These are phyloP conservation scores for Chouioia cunea DNA, from an alignment of 2,888 invertebrate species.

Conservation along the genomic window DNA sequence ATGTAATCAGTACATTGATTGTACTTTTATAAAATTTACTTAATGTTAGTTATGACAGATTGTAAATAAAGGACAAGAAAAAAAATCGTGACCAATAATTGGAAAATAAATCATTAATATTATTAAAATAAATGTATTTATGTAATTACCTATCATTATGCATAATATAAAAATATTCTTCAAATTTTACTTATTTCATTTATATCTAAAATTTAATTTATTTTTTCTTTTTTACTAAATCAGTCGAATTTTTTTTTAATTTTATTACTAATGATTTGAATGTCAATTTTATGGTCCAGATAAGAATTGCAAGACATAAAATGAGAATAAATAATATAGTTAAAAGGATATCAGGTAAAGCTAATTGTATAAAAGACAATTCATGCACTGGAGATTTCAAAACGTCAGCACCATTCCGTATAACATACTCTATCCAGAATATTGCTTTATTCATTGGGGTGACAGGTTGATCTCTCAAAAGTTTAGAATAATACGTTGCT, in stretches of 20 bases:
- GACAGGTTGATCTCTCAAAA: constrained; percentile 57
- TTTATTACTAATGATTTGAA: background rate
- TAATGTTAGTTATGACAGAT: no score
- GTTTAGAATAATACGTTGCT: constrained; percentile 29
- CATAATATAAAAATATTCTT: no score
- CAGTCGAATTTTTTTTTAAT: background rate
- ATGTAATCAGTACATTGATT: no score
- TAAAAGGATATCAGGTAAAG: constrained; percentile 54
- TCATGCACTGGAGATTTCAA: constrained; percentile 52
- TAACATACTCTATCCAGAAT: constrained; percentile 59
- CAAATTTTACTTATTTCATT: no score
- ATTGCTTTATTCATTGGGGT: constrained; percentile 52
- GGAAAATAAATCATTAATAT: no score
- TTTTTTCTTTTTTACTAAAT: background rate
- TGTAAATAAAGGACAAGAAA: no score
- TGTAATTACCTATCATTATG: no score
- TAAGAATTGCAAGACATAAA: background rate
- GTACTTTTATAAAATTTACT: no score
- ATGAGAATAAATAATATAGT: constrained; percentile 5
- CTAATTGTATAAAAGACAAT: constrained; percentile 55
- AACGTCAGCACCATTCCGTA: constrained; percentile 55
- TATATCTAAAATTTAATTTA: no score
- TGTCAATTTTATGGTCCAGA: background rate
- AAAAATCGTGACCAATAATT: no score
- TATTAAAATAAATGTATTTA: no score